Evolutionary conservation across 2,797 vertebrate species (phyloP).

Genomic region (Scolopax bukidnonensis): DNA sequence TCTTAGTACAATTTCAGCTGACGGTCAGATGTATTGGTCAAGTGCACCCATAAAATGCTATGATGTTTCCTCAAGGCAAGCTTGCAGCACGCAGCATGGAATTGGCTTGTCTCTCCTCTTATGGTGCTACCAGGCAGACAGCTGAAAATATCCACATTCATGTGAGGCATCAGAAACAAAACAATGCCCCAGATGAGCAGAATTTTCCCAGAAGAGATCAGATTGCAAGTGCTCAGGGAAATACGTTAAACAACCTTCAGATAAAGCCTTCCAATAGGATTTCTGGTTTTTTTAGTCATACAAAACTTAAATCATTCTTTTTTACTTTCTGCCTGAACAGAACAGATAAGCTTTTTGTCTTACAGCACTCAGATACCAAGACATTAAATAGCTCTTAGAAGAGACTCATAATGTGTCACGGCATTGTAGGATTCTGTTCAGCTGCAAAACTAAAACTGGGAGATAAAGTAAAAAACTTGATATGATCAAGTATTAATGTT

Average conservation of each 20-base stretch:
- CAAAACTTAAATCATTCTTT: not conserved
- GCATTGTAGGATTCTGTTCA: constrained; percentile 21
- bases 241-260: not conserved
- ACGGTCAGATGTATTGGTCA: not conserved
- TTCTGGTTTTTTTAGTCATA: not conserved
- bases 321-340: constrained; percentile 30
- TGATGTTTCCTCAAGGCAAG: not conserved
- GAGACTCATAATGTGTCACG: not conserved
- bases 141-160: not conserved
- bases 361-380: not conserved
- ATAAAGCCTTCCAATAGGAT: not conserved
- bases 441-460: constrained; percentile 33
- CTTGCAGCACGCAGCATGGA: fast-evolving
- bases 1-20: not conserved
- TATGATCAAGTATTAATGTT: constrained; percentile 18
- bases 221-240: not conserved
- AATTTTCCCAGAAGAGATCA: not conserved
- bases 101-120: not conserved
- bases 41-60: not conserved
- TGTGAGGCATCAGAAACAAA: not conserved
- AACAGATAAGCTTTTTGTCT: constrained; percentile 50
- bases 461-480: constrained; percentile 14
- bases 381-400: constrained; percentile 11
- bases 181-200: not conserved
- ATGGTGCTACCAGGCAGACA: not conserved